Base-by-base conservation (phyloP, 2,888 invertebrate genomes). In the Nomada flava region DNA sequence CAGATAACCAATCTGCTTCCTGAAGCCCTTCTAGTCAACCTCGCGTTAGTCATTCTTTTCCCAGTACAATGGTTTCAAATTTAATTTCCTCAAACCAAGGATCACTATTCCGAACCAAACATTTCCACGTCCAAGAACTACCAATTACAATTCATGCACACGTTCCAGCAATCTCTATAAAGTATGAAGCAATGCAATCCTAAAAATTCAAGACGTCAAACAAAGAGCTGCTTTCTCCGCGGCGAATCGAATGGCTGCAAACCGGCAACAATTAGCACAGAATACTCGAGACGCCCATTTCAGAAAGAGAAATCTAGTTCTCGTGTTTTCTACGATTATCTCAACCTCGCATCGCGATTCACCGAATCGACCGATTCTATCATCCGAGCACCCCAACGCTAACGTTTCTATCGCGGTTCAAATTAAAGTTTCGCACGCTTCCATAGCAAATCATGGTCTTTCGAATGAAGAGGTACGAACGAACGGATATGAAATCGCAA, bases 221-320 rank as follows among this genome's bases (percentile, higher is more conserved):
- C 53, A 53, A n/a, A 53, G 10, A 10, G 10, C 18, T 20, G n/a
- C 53, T 53, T 53, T 53, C 53, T n/a, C 53, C n/a, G 10, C 10
- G 10, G 10, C n/a, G 10, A n/a, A n/a, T 53, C 53, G 18, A 53
- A 53, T n/a, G n/a, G n/a, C 53, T 9, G n/a, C 53, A 53, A 53
- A 53, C 9, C 10, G n/a, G 53, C 53, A 50, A 50, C 26, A 64
- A 64, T 52, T 64, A 52, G n/a, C 53, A 53, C 53, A n/a, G n/a
- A 47, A 47, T 15, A 15, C 47, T 15, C 47, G 47, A 15, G 47
- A 47, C 47, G 15, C 47, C 15, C 47, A 36, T 62, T n/a, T 36
- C 29, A 44, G 44, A 63, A 44, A 63, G 63, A 63, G 63, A 63
- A 65, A 65, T 65, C 64, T 65, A 26, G 18, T 50, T 65, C 50